Conservation (phyloP, 2,113 vertebrate genomes). For the Bos indicus region DNA sequence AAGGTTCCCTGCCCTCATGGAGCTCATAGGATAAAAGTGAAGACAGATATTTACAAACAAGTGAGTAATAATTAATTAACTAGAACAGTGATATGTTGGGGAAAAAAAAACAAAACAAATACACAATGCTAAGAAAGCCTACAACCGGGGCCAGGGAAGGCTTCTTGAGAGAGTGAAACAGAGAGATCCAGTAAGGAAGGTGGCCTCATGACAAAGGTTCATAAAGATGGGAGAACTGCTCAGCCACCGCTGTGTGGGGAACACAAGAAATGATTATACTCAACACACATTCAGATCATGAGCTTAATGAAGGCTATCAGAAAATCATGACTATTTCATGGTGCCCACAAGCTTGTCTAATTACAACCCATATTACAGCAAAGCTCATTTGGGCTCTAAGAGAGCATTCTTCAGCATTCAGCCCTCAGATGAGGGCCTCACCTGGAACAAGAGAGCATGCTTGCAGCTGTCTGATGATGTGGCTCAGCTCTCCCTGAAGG, state of each 20-base stretch:
- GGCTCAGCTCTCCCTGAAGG: slow-evolving; percentile 95
- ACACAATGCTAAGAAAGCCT: neutral
- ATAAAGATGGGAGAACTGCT: neutral
- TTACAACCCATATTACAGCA: neutral
- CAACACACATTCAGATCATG: neutral
- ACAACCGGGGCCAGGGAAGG: neutral
- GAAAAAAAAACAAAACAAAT: neutral
- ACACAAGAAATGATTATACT: neutral
- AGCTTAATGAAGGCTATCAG: neutral
- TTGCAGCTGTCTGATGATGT: slow-evolving; percentile 95
- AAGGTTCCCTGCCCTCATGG: neutral
- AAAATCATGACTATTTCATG: neutral
- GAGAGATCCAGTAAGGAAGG: neutral
- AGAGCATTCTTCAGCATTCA: neutral
- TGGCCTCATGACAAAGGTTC: neutral
- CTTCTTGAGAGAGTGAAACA: neutral
- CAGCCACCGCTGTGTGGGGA: neutral
- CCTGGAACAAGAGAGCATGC: slow-evolving; percentile 97
- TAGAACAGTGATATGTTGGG: neutral
- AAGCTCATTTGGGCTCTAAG: neutral
- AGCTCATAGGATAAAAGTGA: neutral
- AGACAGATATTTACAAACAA: neutral
- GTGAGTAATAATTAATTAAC: neutral
- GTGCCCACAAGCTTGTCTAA: neutral
- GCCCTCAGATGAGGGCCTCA: slow-evolving; percentile 61